These are phyloP conservation scores for Spilosoma lubricipeda DNA, from an alignment of 2,888 invertebrate genomes.

Conservation along the genomic window DNA sequence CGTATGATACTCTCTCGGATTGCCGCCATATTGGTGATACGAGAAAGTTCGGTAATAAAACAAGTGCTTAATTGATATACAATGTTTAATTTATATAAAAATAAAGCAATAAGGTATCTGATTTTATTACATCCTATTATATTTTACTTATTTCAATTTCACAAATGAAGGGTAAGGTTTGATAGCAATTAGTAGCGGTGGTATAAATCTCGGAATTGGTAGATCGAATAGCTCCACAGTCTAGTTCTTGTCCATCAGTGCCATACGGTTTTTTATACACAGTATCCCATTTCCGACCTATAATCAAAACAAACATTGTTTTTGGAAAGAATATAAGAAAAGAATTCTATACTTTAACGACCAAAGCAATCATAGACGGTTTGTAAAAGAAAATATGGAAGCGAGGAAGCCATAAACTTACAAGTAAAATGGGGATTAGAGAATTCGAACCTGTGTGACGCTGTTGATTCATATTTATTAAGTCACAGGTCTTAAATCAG, in stretches of 20 bases:
- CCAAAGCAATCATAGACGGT: too few relatives aligned
- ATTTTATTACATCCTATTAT: not conserved
- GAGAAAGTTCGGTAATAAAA: not conserved
- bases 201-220: not conserved
- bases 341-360: not conserved
- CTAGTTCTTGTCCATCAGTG: not conserved
- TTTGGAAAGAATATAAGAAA: not conserved
- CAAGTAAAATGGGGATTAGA: too few relatives aligned
- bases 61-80: not conserved
- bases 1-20: too few relatives aligned
- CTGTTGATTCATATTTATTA: too few relatives aligned
- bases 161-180: slow-evolving; percentile 4
- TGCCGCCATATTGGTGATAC: too few relatives aligned
- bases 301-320: not conserved
- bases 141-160: slow-evolving; percentile 5
- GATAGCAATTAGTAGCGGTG: not conserved
- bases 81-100: not conserved
- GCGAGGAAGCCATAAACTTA: too few relatives aligned
- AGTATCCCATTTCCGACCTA: slow-evolving; percentile 3
- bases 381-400: too few relatives aligned
- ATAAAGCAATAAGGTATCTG: not conserved
- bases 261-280: not conserved
- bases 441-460: too few relatives aligned
- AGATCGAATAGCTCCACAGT: not conserved
- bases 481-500: too few relatives aligned